Evolutionary conservation across 2,888 invertebrate genomes (phyloP), one percentile per base, ranked within the genome.

Genomic region (Aricia artaxerxes): DNA sequence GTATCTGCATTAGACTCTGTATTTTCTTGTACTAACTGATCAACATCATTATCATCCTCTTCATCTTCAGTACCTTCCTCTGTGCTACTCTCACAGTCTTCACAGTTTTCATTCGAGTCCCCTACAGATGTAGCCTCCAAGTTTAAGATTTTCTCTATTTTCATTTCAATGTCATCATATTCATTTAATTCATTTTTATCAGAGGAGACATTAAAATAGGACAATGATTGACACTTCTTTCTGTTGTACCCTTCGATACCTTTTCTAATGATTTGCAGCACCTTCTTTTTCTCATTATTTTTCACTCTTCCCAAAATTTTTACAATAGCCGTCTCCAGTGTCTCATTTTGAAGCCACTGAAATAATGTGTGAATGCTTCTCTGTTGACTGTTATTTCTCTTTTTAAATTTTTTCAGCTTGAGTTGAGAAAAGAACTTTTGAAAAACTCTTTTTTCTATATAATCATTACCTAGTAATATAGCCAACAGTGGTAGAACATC

Each of bases 391-490:
- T 95, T 96, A 73, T 94, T 94, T 31, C 90, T 93, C 80, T 90
- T 92, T 81, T 91, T 93, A 75, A 91, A 94, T 84, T 95, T 95
- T 9, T 95, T 95, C 61, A 96, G 84, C 86, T 96, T 96, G 6
- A 97, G 87, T 78, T 96, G 95, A 0, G 93, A 89, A 85, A 96
- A 97, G 88, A 98, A 98, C 82, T 96, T 95, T 1, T 92, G 93
- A 86, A 98, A 98, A 0, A 95, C 94, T 4, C 91, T 92, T 80
- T 95, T 95, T 64, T 96, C 95, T 9, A 98, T 96, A 90, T 97
- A 98, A 90, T 99, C 99, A 93, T 99, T 99, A 1, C 99, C 99
- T 7, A 98, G 91, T 60, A 99, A 87, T 0, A 97, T 97, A 0
- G 98, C 97, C 82, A 98, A 94, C 38, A 99, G 87, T 0, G 98